phyloP scores from a whole-genome alignment of 1,140 invertebrate genomes.

The Riptortus pedestris region DNA sequence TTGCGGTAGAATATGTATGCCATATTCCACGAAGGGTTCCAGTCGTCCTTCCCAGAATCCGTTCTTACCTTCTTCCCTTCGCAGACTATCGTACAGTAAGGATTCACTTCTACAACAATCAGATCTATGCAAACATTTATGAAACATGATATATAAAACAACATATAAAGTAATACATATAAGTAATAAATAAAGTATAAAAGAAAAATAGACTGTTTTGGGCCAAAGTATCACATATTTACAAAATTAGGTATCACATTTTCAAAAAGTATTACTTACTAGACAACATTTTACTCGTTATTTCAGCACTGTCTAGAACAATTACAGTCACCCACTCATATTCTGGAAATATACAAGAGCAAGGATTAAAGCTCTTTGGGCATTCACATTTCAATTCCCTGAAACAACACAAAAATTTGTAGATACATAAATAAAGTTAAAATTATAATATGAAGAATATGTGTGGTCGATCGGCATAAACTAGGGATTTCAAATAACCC shows the following conservation, averaged over 20 bases:
- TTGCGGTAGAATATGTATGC: slow-evolving; percentile 45
- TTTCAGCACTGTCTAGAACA: slow-evolving; percentile 30
- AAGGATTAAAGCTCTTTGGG: slow-evolving; percentile 23
- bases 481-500: too few relatives aligned
- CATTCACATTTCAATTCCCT: slow-evolving; percentile 30
- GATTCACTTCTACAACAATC: slow-evolving; percentile 41
- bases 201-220: too few relatives aligned
- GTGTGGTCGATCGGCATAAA: too few relatives aligned
- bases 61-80: slow-evolving; percentile 43
- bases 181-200: too few relatives aligned
- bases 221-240: too few relatives aligned
- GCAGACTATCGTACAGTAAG: slow-evolving; percentile 46
- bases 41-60: slow-evolving; percentile 37
- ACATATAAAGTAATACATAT: too few relatives aligned
- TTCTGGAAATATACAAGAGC: slow-evolving; percentile 29
- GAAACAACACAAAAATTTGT: slow-evolving; percentile 12
- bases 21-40: slow-evolving; percentile 43
- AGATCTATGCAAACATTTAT: slow-evolving; percentile 13
- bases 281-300: neutral
- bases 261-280: too few relatives aligned
- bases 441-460: slow-evolving; percentile 14
- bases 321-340: slow-evolving; percentile 32
- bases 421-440: neutral
- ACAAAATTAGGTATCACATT: too few relatives aligned
- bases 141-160: neutral